phyloP scores from a whole-genome alignment of 2,888 invertebrate genomes.

The Mimas tiliae region DNA sequence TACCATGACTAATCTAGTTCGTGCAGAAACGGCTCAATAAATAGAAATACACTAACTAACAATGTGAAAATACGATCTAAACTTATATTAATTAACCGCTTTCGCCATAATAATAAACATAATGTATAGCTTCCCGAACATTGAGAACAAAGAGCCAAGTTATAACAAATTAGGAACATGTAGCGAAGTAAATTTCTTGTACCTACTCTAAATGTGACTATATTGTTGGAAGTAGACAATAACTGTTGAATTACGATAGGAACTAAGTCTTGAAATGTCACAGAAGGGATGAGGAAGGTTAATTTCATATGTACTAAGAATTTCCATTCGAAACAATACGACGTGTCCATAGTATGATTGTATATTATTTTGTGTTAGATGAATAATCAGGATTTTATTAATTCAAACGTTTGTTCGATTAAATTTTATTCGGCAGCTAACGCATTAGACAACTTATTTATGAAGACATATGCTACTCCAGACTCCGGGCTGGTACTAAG shows the following conservation, averaged over 20 bases:
- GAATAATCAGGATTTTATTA: too few relatives aligned
- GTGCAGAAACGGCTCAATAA: too few relatives aligned
- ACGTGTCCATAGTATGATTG: not conserved
- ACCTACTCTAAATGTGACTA: conserved; percentile 16
- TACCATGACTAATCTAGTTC: too few relatives aligned
- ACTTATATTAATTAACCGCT: not conserved
- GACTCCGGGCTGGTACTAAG: too few relatives aligned
- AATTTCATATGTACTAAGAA: not conserved
- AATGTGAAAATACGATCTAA: not conserved
- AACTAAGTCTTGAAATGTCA: conserved; percentile 20
- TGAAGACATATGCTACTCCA: too few relatives aligned
- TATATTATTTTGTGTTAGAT: not conserved
- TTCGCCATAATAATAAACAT: conserved; percentile 4
- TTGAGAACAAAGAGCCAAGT: conserved; percentile 7
- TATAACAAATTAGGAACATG: conserved; percentile 11
- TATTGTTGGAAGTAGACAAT: conserved; percentile 10
- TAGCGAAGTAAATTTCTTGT: conserved; percentile 19
- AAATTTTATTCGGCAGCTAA: too few relatives aligned
- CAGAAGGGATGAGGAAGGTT: conserved; percentile 5
- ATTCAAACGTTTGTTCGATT: too few relatives aligned
- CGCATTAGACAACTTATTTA: too few relatives aligned
- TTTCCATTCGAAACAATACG: not conserved
- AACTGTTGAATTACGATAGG: conserved; percentile 19
- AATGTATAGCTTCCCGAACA: conserved; percentile 19
- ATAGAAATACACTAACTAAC: not conserved